A percentile compares a stretch with the other conserved stretches of the same genome.
phyloP scores from a whole-genome alignment of 2,888 invertebrate species.

The Melinaea marsaeus region DNA sequence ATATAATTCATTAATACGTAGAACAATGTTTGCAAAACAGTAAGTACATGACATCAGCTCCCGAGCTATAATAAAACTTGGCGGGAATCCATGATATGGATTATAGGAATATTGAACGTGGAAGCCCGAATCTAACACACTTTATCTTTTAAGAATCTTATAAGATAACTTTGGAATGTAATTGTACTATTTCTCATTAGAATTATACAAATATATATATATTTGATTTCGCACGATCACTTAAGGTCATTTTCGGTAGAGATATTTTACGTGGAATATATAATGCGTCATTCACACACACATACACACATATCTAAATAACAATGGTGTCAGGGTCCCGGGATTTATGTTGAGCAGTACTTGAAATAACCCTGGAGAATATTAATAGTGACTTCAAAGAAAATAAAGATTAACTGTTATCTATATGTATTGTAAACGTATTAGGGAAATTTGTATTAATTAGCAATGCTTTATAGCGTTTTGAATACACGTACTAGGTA shows the following conservation, averaged over 20 bases:
- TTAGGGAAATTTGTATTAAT: no score
- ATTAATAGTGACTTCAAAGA: no score
- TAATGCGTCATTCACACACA: slow-evolving; percentile 35
- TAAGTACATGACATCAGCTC: slow-evolving; percentile 65
- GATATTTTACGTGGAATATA: slow-evolving; percentile 38
- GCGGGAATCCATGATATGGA: slow-evolving; percentile 59
- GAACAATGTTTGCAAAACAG: slow-evolving; percentile 25
- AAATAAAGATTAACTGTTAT: no score
- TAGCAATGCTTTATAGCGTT: no score
- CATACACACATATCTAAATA: slow-evolving; percentile 18
- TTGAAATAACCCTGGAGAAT: slow-evolving; percentile 17
- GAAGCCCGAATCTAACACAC: slow-evolving; percentile 26
- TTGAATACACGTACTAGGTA: no score
- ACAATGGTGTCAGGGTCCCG: slow-evolving; percentile 37
- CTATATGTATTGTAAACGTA: no score
- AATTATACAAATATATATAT: no score
- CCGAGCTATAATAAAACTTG: slow-evolving; percentile 71
- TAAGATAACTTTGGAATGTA: not conserved
- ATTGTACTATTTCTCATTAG: no score
- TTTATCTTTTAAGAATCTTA: slow-evolving; percentile 16
- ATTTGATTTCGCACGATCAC: slow-evolving; percentile 17
- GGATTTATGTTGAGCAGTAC: slow-evolving; percentile 18
- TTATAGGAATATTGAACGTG: slow-evolving; percentile 40
- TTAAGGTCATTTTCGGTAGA: slow-evolving; percentile 38
- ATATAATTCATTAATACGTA: not conserved